Evolutionary conservation across 2,113 vertebrate genomes (phyloP).

Genomic region (Saguinus imperator): DNA sequence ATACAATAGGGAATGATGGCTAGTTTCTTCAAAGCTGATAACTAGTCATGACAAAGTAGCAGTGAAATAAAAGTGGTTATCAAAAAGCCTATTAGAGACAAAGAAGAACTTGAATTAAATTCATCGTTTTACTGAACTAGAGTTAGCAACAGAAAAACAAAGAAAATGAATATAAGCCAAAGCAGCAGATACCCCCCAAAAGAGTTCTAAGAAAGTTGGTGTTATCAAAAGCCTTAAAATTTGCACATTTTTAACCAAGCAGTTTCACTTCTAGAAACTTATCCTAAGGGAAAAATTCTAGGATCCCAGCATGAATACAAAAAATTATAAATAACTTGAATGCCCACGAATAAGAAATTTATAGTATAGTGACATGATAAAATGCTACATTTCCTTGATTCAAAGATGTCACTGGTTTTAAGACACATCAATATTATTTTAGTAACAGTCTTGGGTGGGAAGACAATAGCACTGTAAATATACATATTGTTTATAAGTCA

Average conservation of each 20-base stretch:
- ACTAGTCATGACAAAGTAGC: neutral
- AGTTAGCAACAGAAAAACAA: neutral
- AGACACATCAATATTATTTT: neutral
- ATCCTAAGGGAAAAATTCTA: neutral
- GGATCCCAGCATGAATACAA: neutral
- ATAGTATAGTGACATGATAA: neutral
- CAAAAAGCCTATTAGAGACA: neutral
- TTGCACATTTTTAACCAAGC: neutral
- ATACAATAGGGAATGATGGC: neutral
- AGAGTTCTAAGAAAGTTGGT: neutral
- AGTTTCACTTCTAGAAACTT: neutral
- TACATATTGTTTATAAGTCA: neutral
- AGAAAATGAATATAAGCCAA: neutral
- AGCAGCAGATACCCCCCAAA: neutral
- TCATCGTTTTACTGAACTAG: neutral
- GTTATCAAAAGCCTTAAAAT: neutral
- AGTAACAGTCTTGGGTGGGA: neutral
- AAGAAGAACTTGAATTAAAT: neutral
- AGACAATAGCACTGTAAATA: neutral
- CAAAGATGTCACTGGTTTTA: neutral
- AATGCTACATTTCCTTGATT: neutral
- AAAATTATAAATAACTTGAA: neutral
- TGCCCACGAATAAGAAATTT: neutral
- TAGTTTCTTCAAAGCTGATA: neutral
- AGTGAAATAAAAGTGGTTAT: neutral